phyloP scores from a whole-genome alignment of 2,797 vertebrate species.

The Rhinogobio ventralis region DNA sequence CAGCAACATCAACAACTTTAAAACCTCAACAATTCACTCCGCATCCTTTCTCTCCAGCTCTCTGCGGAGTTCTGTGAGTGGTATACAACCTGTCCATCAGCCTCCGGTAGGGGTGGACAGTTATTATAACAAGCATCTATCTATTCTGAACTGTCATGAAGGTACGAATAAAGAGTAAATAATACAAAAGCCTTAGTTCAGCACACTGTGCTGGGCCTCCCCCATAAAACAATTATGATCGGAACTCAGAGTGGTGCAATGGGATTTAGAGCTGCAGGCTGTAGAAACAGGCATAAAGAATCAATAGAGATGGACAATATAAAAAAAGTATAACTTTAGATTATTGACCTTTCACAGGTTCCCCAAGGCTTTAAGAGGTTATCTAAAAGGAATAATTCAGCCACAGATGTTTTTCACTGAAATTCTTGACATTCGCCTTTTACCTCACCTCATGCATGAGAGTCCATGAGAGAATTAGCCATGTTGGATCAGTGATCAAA shows the following conservation, averaged over 20 bases:
- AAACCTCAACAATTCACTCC: slow-evolving; percentile 36
- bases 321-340: slow-evolving; percentile 16
- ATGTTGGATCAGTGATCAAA: neutral
- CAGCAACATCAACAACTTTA: slow-evolving; percentile 45
- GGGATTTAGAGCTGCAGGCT: slow-evolving; percentile 15
- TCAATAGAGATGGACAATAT: slow-evolving; percentile 19
- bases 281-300: slow-evolving; percentile 26
- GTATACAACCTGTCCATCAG: slow-evolving; percentile 37
- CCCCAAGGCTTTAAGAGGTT: neutral
- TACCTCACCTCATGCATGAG: neutral
- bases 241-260: slow-evolving; percentile 17
- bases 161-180: slow-evolving; percentile 45
- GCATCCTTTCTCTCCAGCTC: slow-evolving; percentile 12
- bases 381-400: neutral
- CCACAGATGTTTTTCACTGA: neutral
- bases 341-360: slow-evolving; percentile 43
- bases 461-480: neutral
- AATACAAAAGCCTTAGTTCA: slow-evolving; percentile 30
- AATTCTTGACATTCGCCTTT: neutral
- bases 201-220: slow-evolving; percentile 21
- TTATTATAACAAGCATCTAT: slow-evolving; percentile 38
- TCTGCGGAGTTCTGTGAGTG: neutral
- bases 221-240: slow-evolving; percentile 51
- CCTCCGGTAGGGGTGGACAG: slow-evolving; percentile 24
- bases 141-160: slow-evolving; percentile 23